Evolutionary conservation across 2,797 vertebrate species (phyloP).

Genomic region (Philypnodon macrostomus): DNA sequence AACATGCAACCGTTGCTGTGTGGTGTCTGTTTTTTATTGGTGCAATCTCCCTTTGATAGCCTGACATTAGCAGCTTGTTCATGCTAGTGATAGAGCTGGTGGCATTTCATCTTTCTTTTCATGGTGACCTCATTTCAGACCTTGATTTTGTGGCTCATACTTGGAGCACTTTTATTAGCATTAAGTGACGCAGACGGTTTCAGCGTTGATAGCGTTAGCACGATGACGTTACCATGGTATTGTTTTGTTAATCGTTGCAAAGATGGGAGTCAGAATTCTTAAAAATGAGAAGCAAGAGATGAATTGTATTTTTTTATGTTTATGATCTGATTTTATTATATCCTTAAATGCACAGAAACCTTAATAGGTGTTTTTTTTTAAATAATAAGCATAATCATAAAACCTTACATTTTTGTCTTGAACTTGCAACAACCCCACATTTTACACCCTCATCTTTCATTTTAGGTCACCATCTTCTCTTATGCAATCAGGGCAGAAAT

Average conservation of each 20-base stretch:
- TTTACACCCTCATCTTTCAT: constrained; percentile 6
- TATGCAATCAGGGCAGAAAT: constrained; percentile 17
- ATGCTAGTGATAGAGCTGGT: neutral
- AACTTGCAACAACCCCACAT: neutral
- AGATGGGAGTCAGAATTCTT: no score
- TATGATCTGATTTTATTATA: no score
- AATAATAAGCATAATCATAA: no score
- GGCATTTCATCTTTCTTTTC: constrained; percentile 14
- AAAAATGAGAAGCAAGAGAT: no score
- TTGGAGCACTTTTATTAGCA: neutral
- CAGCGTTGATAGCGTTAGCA: constrained; percentile 4
- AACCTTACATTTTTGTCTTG: neutral
- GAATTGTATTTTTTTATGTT: no score
- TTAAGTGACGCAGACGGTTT: constrained; percentile 12
- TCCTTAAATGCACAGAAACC: no score
- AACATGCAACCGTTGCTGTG: constrained; percentile 21
- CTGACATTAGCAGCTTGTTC: neutral
- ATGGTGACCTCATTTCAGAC: constrained; percentile 29
- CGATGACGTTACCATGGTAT: neutral
- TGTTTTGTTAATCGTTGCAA: no score
- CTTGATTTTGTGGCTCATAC: constrained; percentile 24
- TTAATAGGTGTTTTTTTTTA: no score
- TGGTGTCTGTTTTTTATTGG: constrained; percentile 25
- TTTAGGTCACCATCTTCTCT: constrained; percentile 33
- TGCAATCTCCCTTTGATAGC: constrained; percentile 21